A percentile compares a stretch with the other conserved stretches of the same genome.
phyloP scores from a whole-genome alignment of 2,888 invertebrate genomes.

The Eumacrocentrus americanus region DNA sequence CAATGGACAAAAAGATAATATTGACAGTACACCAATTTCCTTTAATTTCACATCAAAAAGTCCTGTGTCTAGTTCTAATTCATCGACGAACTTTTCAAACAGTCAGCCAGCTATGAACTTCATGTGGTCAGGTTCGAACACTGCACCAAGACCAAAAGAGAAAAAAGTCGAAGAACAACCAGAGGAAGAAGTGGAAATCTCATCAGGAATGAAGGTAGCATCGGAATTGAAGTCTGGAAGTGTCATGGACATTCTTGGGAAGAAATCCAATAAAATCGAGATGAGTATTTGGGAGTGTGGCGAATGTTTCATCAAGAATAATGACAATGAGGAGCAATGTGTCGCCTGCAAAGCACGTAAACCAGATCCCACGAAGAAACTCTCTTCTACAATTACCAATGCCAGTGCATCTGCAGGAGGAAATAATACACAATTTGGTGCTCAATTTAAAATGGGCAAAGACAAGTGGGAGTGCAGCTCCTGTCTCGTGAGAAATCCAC shows the following conservation, averaged over 20 bases:
- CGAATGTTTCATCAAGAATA: constrained; percentile 58
- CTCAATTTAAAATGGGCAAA: constrained; percentile 42
- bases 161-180: constrained; percentile 36
- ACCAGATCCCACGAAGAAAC: constrained; percentile 23
- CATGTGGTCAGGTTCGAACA: constrained; percentile 49
- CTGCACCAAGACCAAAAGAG: constrained; percentile 50
- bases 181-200: not conserved
- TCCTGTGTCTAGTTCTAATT: not conserved
- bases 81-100: constrained; percentile 31
- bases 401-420: constrained; percentile 16
- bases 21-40: constrained; percentile 30
- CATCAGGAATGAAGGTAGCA: constrained; percentile 31
- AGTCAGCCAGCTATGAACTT: constrained; percentile 49
- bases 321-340: constrained; percentile 46
- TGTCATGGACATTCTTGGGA: constrained; percentile 60
- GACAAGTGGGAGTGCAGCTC: constrained; percentile 66
- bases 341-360: constrained; percentile 53
- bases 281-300: constrained; percentile 55
- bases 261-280: constrained; percentile 32
- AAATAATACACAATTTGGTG: constrained; percentile 40
- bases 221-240: constrained; percentile 60
- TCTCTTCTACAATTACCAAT: constrained; percentile 21
- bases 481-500: constrained; percentile 66
- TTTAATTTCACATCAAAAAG: too few relatives aligned
- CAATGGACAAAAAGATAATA: constrained; percentile 31